Evolutionary conservation across 2,113 vertebrate species (phyloP).

Genomic region (Thunnus maccoyii): DNA sequence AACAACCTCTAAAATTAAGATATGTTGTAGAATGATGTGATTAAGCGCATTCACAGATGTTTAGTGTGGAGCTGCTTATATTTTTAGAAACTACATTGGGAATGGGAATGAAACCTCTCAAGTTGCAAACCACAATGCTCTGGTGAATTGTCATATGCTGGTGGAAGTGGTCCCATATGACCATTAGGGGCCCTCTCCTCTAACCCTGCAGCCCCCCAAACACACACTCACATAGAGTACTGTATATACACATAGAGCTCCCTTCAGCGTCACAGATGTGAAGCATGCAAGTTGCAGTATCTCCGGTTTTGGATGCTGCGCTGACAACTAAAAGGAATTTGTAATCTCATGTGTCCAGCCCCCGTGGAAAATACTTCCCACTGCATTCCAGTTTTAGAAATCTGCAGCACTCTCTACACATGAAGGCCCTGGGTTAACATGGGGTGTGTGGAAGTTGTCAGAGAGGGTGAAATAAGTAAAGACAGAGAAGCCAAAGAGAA

Average conservation of each 20-base stretch:
- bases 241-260: no score
- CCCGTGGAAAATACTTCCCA: not conserved
- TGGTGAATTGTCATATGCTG: conserved; percentile 41
- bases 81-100: conserved; percentile 58
- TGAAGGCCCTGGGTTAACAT: not conserved
- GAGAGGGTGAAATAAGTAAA: no score
- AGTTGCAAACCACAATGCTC: conserved; percentile 57
- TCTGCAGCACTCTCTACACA: not conserved
- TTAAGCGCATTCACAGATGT: conserved; percentile 10
- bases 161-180: conserved; percentile 44
- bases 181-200: conserved; percentile 12
- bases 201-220: conserved; percentile 17
- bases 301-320: not conserved
- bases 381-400: not conserved
- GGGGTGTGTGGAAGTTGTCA: no score
- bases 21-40: not conserved
- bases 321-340: conserved; percentile 19
- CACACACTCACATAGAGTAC: no score
- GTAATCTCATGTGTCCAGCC: not conserved
- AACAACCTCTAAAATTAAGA: not conserved
- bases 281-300: conserved; percentile 14
- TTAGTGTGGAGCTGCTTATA: conserved; percentile 18
- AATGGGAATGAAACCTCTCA: conserved; percentile 34
- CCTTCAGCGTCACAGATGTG: conserved; percentile 15
- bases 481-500: no score